Base-by-base conservation (phyloP, 2,797 vertebrate genomes). In the Acanthurus tractus region DNA sequence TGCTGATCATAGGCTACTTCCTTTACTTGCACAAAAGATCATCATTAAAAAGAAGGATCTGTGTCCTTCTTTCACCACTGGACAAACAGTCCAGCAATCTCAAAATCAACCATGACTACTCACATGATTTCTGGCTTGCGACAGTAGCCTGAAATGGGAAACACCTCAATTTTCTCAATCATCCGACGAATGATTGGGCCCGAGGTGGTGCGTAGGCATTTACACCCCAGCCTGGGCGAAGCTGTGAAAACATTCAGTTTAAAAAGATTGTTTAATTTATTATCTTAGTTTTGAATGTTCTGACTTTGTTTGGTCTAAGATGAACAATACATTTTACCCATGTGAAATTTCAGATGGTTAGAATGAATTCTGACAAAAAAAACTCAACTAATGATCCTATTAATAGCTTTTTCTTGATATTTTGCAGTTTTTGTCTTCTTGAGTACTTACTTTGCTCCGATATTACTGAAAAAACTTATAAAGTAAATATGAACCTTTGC, bases 111-210 rank as follows among this genome's bases (percentile, higher is more conserved):
- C 3, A 3, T 11, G 6, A 49, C 2, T 3, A 89, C 93, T 93
- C 55, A 94, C 94, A 84, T 53, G 53, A 91, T 66, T 76, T 94
- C 87, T 1, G 2, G 22, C 2, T 50, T 12, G 50, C 86, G 86
- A 22, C 94, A 94, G 40, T 46, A 15, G 68, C 91, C 77, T 0
- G 86, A 82, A 1, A 70, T 8, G 18, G 90, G 79, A 13, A 79
- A 0, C 40, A 93, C 53, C 71, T 91, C 86, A 0, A 94, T 42
- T 6, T 50, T 90, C 17, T 3, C 3, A 22, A 93, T 75, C 1
- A 0, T 0, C 0, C 0, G 2, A 0, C 3, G 0, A 6, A n/a
- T 0, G 4, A 83, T 3, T 0, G 0, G 2, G 0, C 0, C 0
- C 0, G 18, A 0, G 29, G 0, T 34, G 0, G 38, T 71, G 10